Conservation (phyloP, 1,140 invertebrate genomes). For the Platorchestia sp. region DNA sequence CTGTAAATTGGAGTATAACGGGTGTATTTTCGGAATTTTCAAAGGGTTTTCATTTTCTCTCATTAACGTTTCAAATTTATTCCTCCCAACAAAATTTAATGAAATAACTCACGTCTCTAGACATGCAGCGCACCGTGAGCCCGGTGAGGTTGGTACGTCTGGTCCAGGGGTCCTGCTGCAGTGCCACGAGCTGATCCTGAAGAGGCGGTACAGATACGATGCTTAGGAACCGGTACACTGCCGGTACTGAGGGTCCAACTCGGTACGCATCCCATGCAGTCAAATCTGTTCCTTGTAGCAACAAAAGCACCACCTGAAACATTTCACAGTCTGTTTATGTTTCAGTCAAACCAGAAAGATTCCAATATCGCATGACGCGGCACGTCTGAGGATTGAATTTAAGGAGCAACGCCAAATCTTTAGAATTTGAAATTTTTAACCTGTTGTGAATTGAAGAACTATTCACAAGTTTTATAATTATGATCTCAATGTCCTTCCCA, state of each 20-base stretch:
- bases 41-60: no score
- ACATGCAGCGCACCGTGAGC: background rate
- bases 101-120: background rate
- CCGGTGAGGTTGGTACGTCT: slow-evolving; percentile 26
- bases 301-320: background rate
- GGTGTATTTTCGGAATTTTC: no score
- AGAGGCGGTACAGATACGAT: slow-evolving; percentile 1
- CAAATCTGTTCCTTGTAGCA: background rate
- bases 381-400: no score
- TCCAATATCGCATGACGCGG: no score
- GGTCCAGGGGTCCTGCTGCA: background rate
- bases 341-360: background rate
- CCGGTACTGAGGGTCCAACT: background rate
- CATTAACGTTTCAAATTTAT: no score
- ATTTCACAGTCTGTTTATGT: background rate
- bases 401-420: no score
- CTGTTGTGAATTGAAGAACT: background rate
- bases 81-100: background rate
- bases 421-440: background rate
- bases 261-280: slow-evolving; percentile 35
- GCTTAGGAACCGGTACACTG: background rate
- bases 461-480: no score
- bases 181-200: background rate
- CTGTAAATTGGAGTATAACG: background rate
- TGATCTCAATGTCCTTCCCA: no score